Base-by-base conservation (phyloP, 2,113 vertebrate species). In the Tachysurus fulvidraco region DNA sequence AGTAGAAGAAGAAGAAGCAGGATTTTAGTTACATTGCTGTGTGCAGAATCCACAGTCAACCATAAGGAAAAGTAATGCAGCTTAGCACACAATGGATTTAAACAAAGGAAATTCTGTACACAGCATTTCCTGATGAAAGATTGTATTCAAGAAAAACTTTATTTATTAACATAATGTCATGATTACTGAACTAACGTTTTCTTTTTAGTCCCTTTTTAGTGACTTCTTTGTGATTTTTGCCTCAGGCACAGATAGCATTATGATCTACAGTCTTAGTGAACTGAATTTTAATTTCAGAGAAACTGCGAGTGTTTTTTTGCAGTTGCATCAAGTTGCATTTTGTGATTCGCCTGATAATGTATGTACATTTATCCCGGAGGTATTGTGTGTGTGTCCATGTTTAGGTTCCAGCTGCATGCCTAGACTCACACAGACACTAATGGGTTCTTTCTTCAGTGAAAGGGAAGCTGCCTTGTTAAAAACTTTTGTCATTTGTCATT, bases 401-500 rank as follows among this genome's bases (percentile, higher is more conserved):
- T 80, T 89, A 87, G 90, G 88, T 86, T 76, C 81, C 46, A 90
- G 90, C 50, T 91, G 89, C 90, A 89, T 91, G 89, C 76, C 85
- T 89, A 89, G 88, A 89, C 79, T 83, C 14, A 78, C 88, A 85
- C 83, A 81, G 73, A 76, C 62, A 28, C 87, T 92, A 92, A 93
- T 91, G 91, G 91, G 87, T 81, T 85, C 87, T 87, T 89, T 89
- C 85, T 79, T 71, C 59, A 77, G 62, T 87, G 44, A 83, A 87
- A 67, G 85, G 88, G 87, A 84, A 88, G 86, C 85, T 87, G 86
- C 85, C 88, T 89, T 93, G 83, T 91, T 89, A 89, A 86, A 92
- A 91, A 91, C 89, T 90, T 91, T 91, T 90, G 92, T 91, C 90
- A 92, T 92, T 93, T 89, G 91, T 93, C 91, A 91, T 86, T 88